Percentiles rank a stretch among this genome's conserved stretches.
phyloP scores from a whole-genome alignment of 2,888 invertebrate species.

The Xestoiulus laeticollis region DNA sequence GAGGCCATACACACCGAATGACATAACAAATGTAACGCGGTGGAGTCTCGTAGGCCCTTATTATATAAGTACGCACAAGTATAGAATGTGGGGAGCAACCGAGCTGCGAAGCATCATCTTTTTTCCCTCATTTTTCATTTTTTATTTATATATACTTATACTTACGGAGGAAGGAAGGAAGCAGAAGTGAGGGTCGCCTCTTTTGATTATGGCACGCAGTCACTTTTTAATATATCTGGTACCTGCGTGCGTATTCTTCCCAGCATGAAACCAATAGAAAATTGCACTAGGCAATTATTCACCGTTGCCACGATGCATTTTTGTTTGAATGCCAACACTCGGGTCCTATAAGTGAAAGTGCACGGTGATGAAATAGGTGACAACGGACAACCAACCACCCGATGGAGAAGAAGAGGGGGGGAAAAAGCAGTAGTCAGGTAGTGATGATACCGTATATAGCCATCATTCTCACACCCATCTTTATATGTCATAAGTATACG shows the following conservation, averaged over 20 bases:
- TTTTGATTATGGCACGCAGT: slow-evolving; percentile 29
- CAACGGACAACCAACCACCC: background rate
- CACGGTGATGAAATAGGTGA: background rate
- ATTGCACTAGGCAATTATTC: slow-evolving; percentile 11
- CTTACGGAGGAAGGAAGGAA: slow-evolving; percentile 7
- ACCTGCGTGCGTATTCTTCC: slow-evolving; percentile 28
- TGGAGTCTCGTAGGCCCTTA: background rate
- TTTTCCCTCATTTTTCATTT: background rate
- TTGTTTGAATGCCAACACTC: slow-evolving; percentile 3
- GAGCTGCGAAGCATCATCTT: background rate
- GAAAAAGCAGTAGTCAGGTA: too few relatives aligned
- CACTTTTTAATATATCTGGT: background rate
- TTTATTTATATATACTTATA: background rate
- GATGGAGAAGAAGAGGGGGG: background rate
- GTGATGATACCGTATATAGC: background rate
- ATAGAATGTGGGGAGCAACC: background rate
- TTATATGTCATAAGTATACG: background rate
- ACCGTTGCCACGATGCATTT: slow-evolving; percentile 37
- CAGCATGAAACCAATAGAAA: slow-evolving; percentile 11
- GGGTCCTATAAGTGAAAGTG: background rate
- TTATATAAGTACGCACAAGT: background rate
- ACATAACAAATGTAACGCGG: slow-evolving; percentile 5
- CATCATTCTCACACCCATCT: background rate
- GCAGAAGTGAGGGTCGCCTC: slow-evolving; percentile 24
- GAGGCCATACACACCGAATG: background rate